Base-by-base conservation (phyloP, 2,113 vertebrate genomes). In the Aleadryas rufinucha region DNA sequence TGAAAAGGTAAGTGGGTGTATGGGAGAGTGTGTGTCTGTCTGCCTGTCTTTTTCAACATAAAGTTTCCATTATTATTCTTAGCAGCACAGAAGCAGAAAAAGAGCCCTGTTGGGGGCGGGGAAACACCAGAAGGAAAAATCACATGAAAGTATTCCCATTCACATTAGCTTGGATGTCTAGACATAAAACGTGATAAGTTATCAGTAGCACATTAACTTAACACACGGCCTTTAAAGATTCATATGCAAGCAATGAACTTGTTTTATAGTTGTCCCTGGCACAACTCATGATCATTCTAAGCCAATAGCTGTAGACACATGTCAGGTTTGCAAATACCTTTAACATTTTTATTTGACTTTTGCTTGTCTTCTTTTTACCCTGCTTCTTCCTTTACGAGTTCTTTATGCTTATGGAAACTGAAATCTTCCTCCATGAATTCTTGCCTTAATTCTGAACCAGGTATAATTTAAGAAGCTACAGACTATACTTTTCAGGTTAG, bases 181-280 rank as follows among this genome's bases (percentile, higher is more conserved):
- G 91, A 94, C 91, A 91, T 74, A 93, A 90, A 87, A 91, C 10
- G 30, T 54, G 89, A 85, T 91, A 96, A 94, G 57, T 74, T 96
- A 96, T 96, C 68, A 7, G 61, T 66, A 89, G 81, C 66, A 78
- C 3, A 57, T 91, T 76, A 89, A 79, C n/a, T 95, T 87, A 72
- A 87, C 57, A 85, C 59, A 85, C 42, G 61, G 52, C 31, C 52
- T 75, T 89, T 82, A 92, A 66, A 78, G 61, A 72, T 63, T 65
- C 41, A 71, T 50, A 35, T 83, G 39, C 59, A 68, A 89, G 61
- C 66, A 91, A 76, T 59, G 37, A 96, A 69, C 13, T 39, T 80
- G 39, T 41, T 91, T 92, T 91, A 82, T 60, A 76, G 76, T 87
- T 92, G 65, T 91, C 70, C 53, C 77, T 94, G 96, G 89, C 80